Evolutionary conservation across 2,797 vertebrate genomes (phyloP).

Genomic region (Falco berigora): DNA sequence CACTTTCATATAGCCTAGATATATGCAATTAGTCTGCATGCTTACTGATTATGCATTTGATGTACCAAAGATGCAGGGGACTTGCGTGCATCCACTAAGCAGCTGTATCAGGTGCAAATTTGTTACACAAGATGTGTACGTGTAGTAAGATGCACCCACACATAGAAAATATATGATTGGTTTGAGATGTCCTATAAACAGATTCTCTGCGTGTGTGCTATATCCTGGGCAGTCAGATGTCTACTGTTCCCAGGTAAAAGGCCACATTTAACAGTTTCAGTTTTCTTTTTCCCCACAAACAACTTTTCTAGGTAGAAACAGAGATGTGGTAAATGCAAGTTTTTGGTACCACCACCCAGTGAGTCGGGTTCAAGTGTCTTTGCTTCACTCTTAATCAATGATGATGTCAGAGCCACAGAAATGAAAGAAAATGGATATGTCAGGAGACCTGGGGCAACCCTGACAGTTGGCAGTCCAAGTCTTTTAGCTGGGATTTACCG

Average conservation of each 20-base stretch:
- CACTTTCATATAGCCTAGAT: not conserved
- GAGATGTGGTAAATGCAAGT: not conserved
- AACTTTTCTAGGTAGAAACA: not conserved
- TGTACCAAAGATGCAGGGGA: not conserved
- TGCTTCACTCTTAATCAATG: not conserved
- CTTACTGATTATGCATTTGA: not conserved
- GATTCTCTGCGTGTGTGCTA: not conserved
- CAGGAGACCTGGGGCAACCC: not conserved
- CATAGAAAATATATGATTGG: not conserved
- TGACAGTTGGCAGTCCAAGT: not conserved
- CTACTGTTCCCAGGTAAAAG: not conserved
- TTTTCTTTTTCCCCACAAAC: not conserved
- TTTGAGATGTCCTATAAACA: not conserved
- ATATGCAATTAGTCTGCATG: not conserved
- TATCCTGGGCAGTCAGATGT: not conserved
- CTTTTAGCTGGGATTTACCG: not conserved
- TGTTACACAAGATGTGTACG: not conserved
- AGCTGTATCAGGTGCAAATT: not conserved
- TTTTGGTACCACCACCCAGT: not conserved
- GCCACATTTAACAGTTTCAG: not conserved
- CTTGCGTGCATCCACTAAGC: rapidly evolving
- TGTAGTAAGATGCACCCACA: not conserved
- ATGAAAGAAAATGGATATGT: not conserved
- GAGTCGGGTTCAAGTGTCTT: not conserved
- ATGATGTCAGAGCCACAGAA: not conserved